Percentiles rank a stretch among this genome's conserved stretches.
Conservation (phyloP, 2,113 vertebrate species). For the Electrona antarctica region DNA sequence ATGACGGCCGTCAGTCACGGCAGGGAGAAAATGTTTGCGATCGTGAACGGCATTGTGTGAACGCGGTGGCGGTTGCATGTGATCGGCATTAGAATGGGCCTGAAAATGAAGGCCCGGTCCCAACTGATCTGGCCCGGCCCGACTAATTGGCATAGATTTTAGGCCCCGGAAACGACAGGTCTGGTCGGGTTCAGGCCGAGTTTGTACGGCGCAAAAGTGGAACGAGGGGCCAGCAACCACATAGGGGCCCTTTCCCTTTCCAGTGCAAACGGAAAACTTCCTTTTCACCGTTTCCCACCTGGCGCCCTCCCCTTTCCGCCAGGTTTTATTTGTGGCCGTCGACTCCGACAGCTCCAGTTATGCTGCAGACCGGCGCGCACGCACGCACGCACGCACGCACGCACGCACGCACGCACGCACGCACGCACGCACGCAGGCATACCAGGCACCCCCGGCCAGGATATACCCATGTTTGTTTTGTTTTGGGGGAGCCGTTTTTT, state of each 20-base stretch:
- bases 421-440: not conserved
- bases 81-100: too few species aligned
- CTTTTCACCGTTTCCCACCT: conserved; percentile 47
- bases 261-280: conserved; percentile 56
- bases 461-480: conserved; percentile 48
- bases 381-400: not conserved
- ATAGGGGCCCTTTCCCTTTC: conserved; percentile 21
- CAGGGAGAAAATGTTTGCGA: too few species aligned
- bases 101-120: too few species aligned
- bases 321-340: conserved; percentile 51
- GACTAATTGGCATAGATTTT: too few species aligned
- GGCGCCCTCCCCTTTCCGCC: conserved; percentile 33
- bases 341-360: conserved; percentile 24
- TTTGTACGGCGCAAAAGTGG: not conserved
- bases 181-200: too few species aligned
- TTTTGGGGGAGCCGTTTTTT: conserved; percentile 14
- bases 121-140: too few species aligned
- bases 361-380: too few species aligned
- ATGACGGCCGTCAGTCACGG: too few species aligned
- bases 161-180: too few species aligned
- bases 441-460: conserved; percentile 4
- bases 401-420: not conserved
- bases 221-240: conserved; percentile 22
- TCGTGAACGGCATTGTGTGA: too few species aligned
- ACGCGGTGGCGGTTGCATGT: too few species aligned